phyloP scores from a whole-genome alignment of 2,888 invertebrate species.

The Acronicta alni region DNA sequence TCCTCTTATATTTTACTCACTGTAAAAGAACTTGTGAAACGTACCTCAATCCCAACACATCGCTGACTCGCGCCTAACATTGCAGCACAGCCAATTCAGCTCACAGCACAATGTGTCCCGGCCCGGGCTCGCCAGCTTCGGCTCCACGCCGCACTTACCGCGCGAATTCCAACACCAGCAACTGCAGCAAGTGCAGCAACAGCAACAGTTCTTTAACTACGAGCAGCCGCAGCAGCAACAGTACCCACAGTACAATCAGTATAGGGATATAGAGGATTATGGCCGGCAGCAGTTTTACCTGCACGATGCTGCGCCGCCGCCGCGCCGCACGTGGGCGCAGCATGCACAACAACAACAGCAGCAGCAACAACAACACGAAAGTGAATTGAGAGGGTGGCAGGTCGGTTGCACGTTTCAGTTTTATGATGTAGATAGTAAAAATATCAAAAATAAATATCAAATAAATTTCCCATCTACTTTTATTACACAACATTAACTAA shows the following conservation, averaged over 20 bases:
- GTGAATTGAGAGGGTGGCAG: conserved; percentile 86
- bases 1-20: background rate
- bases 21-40: conserved; percentile 41
- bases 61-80: conserved; percentile 58
- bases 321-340: conserved; percentile 92
- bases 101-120: conserved; percentile 87
- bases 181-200: conserved; percentile 63
- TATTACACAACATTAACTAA: too few relatives aligned
- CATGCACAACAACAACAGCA: conserved; percentile 71
- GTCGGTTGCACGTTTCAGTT: conserved; percentile 60
- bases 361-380: conserved; percentile 90
- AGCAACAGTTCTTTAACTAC: conserved; percentile 68
- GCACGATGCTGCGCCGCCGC: conserved; percentile 91
- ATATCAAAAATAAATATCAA: too few relatives aligned
- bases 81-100: conserved; percentile 89
- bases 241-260: conserved; percentile 61
- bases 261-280: conserved; percentile 73
- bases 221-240: conserved; percentile 57
- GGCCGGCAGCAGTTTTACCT: conserved; percentile 92
- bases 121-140: conserved; percentile 76
- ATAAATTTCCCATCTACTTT: too few relatives aligned
- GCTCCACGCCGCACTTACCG: conserved; percentile 86
- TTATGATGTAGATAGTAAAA: conserved; percentile 14
- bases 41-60: conserved; percentile 50
- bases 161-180: conserved; percentile 69